Base-by-base conservation (phyloP, 2,888 invertebrate genomes). In the Iphiclides podalirius region DNA sequence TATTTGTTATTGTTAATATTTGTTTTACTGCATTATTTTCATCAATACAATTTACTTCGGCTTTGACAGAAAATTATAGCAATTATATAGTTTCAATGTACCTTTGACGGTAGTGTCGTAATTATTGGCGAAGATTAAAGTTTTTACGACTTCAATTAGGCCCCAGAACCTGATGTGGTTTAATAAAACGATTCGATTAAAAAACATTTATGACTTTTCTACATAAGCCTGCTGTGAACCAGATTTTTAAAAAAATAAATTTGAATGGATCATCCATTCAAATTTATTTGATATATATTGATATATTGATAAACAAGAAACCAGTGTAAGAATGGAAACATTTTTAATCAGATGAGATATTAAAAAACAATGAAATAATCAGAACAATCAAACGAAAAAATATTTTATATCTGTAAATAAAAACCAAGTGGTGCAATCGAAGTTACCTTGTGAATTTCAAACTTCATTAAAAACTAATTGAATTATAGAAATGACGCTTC, bases 71-170 rank as follows among this genome's bases (percentile, higher is more conserved):
- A 43, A 16, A 46, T 51, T 49, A 41, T 36, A 47, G 36, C 47
- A 46, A 46, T 48, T 49, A 54, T 53, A 60, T 58, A 59, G 54
- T 66, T 65, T 65, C 65, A 70, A 70, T 66, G 67, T 71, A 60
- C 54, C 71, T 70, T 74, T 70, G 67, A 65, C 69, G 66, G 67
- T 58, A 47, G 50, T 57, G 58, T 45, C 26, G 47, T 50, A 37
- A 44, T 52, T 64, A 66, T 65, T 53, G 54, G 58, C 51, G 52
- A 58, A 60, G 56, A 70, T 52, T 70, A 72, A 63, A 66, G 20
- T 54, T 72, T 43, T 77, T 67, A 76, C 60, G 75, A 71, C 63
- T 67, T 65, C 58, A 66, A 66, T 51, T 50, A 52, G 47, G 47
- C 35, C 43, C 35, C 45, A 45, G 39, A 15, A 28, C 34, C 15